Percentiles rank a stretch among this genome's conserved stretches.
Conservation (phyloP, 2,797 vertebrate genomes). For the Eulemur coronatus region DNA sequence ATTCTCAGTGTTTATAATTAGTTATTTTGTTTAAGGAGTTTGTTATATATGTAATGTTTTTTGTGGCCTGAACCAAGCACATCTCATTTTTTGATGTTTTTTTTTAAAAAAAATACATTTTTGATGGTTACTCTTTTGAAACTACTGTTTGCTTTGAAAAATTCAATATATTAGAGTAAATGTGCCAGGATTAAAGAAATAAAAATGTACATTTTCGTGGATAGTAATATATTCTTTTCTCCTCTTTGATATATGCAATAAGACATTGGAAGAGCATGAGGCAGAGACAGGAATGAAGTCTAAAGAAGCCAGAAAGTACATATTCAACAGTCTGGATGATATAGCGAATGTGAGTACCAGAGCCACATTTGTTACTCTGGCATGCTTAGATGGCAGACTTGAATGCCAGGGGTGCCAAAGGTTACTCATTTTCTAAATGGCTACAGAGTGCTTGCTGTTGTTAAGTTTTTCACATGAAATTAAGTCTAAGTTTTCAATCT, state of each 20-base stretch:
- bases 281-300: constrained; percentile 99
- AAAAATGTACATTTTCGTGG: neutral
- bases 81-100: neutral
- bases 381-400: neutral
- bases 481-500: neutral
- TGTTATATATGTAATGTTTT: neutral
- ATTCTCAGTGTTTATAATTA: neutral
- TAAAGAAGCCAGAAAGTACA: constrained; percentile 99
- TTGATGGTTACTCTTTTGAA: constrained; percentile 44
- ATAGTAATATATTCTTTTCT: neutral
- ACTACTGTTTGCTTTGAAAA: constrained; percentile 4
- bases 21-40: neutral
- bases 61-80: neutral
- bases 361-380: neutral
- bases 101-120: constrained; percentile 32
- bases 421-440: neutral
- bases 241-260: constrained; percentile 47
- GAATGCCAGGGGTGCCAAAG: neutral
- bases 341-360: constrained; percentile 94
- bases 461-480: constrained; percentile 39
- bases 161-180: constrained; percentile 12
- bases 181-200: constrained; percentile 35
- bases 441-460: neutral
- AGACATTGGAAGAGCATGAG: constrained; percentile 99
- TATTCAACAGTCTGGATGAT: constrained; percentile 99